Evolutionary conservation across 2,888 invertebrate species (phyloP).

Genomic region (Ernsta delagoae): DNA sequence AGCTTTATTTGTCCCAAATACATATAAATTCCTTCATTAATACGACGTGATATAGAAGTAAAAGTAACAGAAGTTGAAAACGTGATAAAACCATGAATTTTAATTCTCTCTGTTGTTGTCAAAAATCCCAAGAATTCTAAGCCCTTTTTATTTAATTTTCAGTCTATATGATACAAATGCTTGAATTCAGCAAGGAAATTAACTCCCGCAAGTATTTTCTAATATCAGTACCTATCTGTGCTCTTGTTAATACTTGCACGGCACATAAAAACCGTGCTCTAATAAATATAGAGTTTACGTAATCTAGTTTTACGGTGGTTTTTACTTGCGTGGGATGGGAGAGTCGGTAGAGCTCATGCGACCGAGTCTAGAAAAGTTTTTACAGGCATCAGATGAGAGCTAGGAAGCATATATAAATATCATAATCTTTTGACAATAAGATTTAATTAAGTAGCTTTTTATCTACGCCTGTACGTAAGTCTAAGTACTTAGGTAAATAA

Average conservation of each 20-base stretch:
- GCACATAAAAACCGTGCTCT: neutral
- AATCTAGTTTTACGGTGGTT: conserved; percentile 3
- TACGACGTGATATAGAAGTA: neutral
- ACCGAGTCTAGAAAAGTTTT: neutral
- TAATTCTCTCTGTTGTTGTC: neutral
- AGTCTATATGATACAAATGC: neutral
- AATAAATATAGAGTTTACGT: conserved; percentile 9
- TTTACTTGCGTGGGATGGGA: conserved; percentile 21
- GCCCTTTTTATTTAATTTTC: neutral
- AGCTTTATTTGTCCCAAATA: conserved; percentile 9
- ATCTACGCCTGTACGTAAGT: too few relatives aligned
- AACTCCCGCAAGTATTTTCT: neutral
- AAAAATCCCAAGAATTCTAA: neutral
- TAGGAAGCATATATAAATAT: neutral
- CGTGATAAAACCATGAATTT: neutral
- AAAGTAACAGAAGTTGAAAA: neutral
- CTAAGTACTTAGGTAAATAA: too few relatives aligned
- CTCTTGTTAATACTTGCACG: neutral
- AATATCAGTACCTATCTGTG: neutral
- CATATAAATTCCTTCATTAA: conserved; percentile 5
- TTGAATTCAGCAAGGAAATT: neutral
- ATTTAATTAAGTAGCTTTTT: too few relatives aligned
- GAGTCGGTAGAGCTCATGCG: neutral
- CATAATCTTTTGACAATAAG: too few relatives aligned
- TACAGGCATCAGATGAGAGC: neutral